Evolutionary conservation across 2,888 invertebrate species (phyloP).

Genomic region (Perdita meconis): DNA sequence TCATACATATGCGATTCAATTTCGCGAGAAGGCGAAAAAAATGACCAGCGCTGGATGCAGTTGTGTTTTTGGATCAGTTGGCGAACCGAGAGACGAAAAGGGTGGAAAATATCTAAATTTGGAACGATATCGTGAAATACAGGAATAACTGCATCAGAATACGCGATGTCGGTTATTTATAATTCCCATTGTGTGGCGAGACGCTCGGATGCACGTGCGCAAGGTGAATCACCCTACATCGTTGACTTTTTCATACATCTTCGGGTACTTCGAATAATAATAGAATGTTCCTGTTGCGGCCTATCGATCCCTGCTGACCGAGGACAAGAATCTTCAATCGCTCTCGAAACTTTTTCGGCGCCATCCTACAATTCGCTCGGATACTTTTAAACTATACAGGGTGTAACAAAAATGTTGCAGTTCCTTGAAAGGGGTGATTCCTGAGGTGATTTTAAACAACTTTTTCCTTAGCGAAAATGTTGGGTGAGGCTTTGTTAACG

Average conservation of each 20-base stretch:
- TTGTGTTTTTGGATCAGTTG: background rate
- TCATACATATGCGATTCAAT: background rate
- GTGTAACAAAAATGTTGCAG: no score
- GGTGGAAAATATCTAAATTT: conserved; percentile 17
- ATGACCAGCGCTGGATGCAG: conserved; percentile 1
- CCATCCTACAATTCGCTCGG: background rate
- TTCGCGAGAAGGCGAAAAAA: background rate
- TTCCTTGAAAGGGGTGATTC: no score
- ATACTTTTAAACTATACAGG: no score
- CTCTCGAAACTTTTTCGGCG: background rate
- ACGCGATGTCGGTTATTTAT: background rate
- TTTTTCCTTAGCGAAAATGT: no score
- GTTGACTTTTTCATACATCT: background rate
- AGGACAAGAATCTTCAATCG: background rate
- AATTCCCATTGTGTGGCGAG: background rate
- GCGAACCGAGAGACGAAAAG: background rate
- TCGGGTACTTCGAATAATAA: background rate
- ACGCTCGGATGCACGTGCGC: conserved; percentile 1
- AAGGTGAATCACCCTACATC: conserved; percentile 5
- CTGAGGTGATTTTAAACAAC: no score
- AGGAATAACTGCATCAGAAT: background rate
- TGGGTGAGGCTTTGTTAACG: no score
- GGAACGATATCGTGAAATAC: background rate
- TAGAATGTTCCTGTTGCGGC: conserved; percentile 3
- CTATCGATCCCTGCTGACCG: background rate